Conservation (phyloP, 2,113 vertebrate species). For the Barbus barbus region DNA sequence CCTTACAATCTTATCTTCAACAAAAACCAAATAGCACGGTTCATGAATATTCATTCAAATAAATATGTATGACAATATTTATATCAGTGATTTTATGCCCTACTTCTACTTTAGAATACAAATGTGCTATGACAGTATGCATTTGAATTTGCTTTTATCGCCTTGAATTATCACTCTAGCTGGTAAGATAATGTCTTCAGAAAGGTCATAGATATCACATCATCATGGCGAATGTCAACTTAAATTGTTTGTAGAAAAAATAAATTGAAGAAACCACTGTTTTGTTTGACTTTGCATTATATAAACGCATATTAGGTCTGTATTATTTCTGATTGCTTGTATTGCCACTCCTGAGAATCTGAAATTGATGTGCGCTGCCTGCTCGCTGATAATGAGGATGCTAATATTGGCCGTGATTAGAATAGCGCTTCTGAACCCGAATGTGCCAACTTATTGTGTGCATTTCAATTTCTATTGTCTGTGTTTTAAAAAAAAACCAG, state of each 20-base stretch:
- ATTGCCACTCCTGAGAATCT: neutral
- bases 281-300: neutral
- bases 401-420: constrained; percentile 23
- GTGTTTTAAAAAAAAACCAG: constrained; percentile 10
- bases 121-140: constrained; percentile 15
- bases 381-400: constrained; percentile 22
- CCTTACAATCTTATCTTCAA: constrained; percentile 7
- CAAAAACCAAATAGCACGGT: constrained; percentile 29
- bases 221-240: neutral
- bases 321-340: constrained; percentile 7
- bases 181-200: neutral
- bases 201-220: constrained; percentile 27
- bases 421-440: constrained; percentile 27
- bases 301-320: constrained; percentile 13
- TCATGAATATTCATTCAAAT: constrained; percentile 39
- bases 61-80: constrained; percentile 32
- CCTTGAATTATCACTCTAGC: neutral
- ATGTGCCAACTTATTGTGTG: neutral
- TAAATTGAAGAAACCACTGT: neutral
- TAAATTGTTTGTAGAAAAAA: neutral
- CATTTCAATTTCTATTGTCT: constrained; percentile 2
- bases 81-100: constrained; percentile 35
- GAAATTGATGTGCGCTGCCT: neutral
- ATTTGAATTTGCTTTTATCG: constrained; percentile 7
- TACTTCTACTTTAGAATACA: constrained; percentile 34